These are phyloP conservation scores for Eremophila alpestris DNA, from an alignment of 2,797 vertebrate species.

Conservation along the genomic window DNA sequence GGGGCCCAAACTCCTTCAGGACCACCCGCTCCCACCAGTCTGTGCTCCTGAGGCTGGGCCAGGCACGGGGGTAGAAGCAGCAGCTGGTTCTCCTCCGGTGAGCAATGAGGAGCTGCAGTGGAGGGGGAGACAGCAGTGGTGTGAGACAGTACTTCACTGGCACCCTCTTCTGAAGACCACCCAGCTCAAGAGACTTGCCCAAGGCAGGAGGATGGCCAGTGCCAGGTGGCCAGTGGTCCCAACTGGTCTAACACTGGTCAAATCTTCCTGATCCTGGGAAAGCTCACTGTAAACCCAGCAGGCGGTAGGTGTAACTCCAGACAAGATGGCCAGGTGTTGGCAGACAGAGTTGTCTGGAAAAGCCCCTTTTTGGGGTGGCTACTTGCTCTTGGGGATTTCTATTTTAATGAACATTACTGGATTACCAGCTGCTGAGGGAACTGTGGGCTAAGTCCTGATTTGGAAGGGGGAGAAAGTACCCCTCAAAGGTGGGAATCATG, in stretches of 20 bases:
- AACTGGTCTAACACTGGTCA: accelerated
- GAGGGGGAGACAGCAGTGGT: accelerated
- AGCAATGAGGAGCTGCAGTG: constrained; percentile 78
- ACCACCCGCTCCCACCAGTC: constrained; percentile 78
- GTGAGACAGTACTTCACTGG: accelerated
- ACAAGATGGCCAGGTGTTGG: background rate
- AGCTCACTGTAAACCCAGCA: background rate
- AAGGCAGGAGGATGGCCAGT: background rate
- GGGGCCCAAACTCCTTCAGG: constrained; percentile 72
- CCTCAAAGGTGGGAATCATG: background rate
- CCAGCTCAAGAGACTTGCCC: background rate
- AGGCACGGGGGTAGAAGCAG: constrained; percentile 60
- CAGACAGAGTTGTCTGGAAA: background rate
- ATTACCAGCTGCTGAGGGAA: background rate
- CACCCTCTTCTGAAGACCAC: background rate
- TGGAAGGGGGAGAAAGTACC: background rate
- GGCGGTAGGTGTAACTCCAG: background rate
- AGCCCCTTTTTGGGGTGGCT: background rate
- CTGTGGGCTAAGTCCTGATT: background rate
- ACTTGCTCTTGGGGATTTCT: background rate
- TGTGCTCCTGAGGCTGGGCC: constrained; percentile 49
- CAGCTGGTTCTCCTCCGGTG: constrained; percentile 73
- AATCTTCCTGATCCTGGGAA: background rate
- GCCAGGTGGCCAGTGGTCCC: accelerated
- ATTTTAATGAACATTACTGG: background rate